Conservation (phyloP, 2,888 invertebrate species). For the Lasioglossum figueresi region DNA sequence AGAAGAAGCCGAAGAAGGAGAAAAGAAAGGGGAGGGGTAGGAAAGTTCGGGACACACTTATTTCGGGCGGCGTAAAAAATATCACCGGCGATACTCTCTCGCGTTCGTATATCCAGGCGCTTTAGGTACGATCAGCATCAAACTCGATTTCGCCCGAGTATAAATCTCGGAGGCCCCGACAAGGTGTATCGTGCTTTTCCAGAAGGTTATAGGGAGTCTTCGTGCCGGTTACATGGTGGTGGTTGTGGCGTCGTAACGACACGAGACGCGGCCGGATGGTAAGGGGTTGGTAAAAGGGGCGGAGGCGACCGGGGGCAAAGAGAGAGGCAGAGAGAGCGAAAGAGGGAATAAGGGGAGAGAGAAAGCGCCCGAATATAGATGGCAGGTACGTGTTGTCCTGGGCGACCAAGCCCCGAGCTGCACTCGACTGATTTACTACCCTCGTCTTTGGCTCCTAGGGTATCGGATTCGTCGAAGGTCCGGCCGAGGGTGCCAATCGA, state of each 20-base stretch:
- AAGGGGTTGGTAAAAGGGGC: constrained; percentile 18
- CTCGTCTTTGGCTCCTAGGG: constrained; percentile 70
- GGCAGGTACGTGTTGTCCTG: constrained; percentile 81
- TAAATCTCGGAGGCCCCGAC: constrained; percentile 73
- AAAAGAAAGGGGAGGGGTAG: background rate
- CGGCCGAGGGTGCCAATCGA: constrained; percentile 76
- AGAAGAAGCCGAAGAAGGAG: background rate
- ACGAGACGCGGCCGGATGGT: constrained; percentile 26
- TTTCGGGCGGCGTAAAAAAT: constrained; percentile 22
- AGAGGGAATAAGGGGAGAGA: constrained; percentile 19
- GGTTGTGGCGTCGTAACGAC: constrained; percentile 66
- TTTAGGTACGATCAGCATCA: constrained; percentile 72
- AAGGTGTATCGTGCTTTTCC: constrained; percentile 73
- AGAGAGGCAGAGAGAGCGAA: background rate
- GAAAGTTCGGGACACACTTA: background rate
- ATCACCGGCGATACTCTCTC: constrained; percentile 11
- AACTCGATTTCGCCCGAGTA: constrained; percentile 74
- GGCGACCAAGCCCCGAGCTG: constrained; percentile 72
- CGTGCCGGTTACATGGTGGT: constrained; percentile 60
- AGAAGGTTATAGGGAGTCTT: constrained; percentile 66
- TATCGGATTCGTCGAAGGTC: constrained; percentile 74
- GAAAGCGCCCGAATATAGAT: constrained; percentile 75
- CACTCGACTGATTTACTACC: constrained; percentile 79
- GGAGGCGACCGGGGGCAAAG: too few relatives aligned
- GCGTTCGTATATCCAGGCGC: constrained; percentile 41